Conservation (phyloP, 2,888 invertebrate species). For the Hedychridium roseum region DNA sequence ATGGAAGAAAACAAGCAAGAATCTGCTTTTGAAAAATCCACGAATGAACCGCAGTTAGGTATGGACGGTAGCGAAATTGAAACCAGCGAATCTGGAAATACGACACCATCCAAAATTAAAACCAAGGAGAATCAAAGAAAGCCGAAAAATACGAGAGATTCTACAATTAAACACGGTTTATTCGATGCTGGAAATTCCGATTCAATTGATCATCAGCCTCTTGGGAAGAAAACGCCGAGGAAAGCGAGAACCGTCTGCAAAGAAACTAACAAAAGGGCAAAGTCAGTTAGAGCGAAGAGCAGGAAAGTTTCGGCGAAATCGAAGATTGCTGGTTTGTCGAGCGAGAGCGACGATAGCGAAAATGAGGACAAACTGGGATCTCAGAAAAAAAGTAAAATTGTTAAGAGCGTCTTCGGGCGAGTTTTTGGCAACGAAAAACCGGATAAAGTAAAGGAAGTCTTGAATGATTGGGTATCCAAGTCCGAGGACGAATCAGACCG, state of each 20-base stretch:
- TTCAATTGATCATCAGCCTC: no score
- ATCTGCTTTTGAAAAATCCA: background rate
- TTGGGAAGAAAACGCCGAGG: background rate
- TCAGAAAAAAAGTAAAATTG: slow-evolving; percentile 55
- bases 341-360: slow-evolving; percentile 42
- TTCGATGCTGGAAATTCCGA: no score
- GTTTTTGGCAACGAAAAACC: slow-evolving; percentile 55
- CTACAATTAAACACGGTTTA: no score
- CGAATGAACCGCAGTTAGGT: slow-evolving; percentile 5
- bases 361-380: slow-evolving; percentile 39
- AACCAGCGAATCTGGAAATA: no score
- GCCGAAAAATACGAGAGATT: slow-evolving; percentile 6
- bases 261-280: background rate
- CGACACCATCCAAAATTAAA: no score
- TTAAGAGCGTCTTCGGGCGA: slow-evolving; percentile 57
- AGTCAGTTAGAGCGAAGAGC: slow-evolving; percentile 4
- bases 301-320: slow-evolving; percentile 11
- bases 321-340: slow-evolving; percentile 23
- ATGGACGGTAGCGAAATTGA: slow-evolving; percentile 10
- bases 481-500: slow-evolving; percentile 50
- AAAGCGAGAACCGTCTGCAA: background rate
- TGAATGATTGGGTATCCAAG: slow-evolving; percentile 58
- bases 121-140: slow-evolving; percentile 18
- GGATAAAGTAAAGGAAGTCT: slow-evolving; percentile 56
- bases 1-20: slow-evolving; percentile 8